These are phyloP conservation scores for Micrasema minimum DNA, from an alignment of 1,140 invertebrate species.

Conservation along the genomic window DNA sequence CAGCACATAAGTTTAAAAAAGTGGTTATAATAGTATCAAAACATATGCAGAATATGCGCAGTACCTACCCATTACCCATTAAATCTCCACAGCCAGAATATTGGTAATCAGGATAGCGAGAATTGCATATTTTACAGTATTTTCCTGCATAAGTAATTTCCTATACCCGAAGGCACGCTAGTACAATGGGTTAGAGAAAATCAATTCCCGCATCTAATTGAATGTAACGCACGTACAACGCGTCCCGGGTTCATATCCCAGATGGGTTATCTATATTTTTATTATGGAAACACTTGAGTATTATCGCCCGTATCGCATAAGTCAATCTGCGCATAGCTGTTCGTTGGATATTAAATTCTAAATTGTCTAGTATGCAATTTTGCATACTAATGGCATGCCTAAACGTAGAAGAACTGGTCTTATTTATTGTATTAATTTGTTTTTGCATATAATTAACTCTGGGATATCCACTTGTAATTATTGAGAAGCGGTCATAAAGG, in stretches of 20 bases:
- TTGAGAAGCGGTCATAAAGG: no score
- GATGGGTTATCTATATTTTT: conserved; percentile 42
- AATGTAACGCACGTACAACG: conserved; percentile 52
- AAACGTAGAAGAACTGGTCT: conserved; percentile 23
- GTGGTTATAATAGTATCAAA: no score
- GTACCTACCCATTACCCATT: no score
- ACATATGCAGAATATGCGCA: no score
- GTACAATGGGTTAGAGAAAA: conserved; percentile 42
- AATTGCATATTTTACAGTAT: not conserved
- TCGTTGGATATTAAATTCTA: conserved; percentile 34
- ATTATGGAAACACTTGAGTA: conserved; percentile 40
- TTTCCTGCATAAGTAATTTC: conserved; percentile 14
- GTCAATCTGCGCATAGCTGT: conserved; percentile 13
- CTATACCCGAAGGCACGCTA: not conserved
- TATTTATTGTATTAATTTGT: not conserved
- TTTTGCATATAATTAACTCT: not conserved
- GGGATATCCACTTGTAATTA: no score
- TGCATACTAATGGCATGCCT: conserved; percentile 28
- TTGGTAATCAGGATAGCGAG: not conserved
- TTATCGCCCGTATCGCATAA: conserved; percentile 40
- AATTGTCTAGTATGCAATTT: conserved; percentile 31
- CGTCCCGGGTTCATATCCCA: conserved; percentile 13
- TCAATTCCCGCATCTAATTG: conserved; percentile 53
- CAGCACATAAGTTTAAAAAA: no score
- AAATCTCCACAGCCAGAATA: no score